Evolutionary conservation across 2,797 vertebrate genomes (phyloP), one percentile per base, ranked within the genome.

Genomic region (Hippoglossus hippoglossus): DNA sequence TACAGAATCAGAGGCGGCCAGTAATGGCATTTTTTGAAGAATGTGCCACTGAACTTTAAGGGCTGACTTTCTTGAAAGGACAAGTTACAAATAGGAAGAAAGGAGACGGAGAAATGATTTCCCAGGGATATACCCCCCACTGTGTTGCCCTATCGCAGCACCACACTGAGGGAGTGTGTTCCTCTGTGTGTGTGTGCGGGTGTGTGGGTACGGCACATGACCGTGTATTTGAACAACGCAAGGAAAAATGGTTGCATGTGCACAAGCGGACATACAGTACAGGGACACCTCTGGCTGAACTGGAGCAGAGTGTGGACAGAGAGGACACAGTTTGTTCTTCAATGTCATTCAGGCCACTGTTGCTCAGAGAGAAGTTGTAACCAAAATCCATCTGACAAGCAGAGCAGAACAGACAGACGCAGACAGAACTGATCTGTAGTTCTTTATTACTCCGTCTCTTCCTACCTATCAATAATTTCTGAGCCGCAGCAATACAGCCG

Each of bases 1-100:
- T 91, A 92, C 86, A 74, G 89, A 94, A 93, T 93, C 93, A 93
- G 89, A 94, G 88, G 83, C 80, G 81, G 82, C 85, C 91, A 92
- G 93, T 94, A 94, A 94, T 93, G 88, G 90, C 73, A 79, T 92
- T 93, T 92, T 94, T 94, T 93, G 93, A 94, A 94, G 92, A 94
- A 93, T 86, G 90, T 75, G 89, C 89, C 87, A 92, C 89, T 94
- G 93, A 94, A 94, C 93, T 94, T 95, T 94, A 93, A 90, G 92
- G 91, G 85, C 91, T 77, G 91, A 93, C 89, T 91, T 92, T 90
- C 93, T 94, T 94, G 90, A 94, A 94, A 95, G 93, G 91, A 93
- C 89, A 75, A 89, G 89, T 93, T 92, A 90, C 91, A 93, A 92
- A 93, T 85, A 92, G 88, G 81, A 92, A 93, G 89, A 93, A 90